phyloP scores from a whole-genome alignment of 2,797 vertebrate species.

The Rhincodon typus region DNA sequence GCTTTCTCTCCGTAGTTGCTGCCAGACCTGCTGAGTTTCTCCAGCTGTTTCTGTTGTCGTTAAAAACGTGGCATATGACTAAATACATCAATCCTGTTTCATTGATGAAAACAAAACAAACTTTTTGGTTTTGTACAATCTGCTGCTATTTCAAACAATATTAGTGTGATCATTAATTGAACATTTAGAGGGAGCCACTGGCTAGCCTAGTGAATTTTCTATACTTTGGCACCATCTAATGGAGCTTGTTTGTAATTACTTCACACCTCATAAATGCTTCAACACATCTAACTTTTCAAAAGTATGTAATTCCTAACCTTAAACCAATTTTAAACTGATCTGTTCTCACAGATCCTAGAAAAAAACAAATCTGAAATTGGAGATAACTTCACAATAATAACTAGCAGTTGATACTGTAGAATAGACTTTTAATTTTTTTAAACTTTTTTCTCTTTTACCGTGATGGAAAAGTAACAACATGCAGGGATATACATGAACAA shows the following conservation, averaged over 20 bases:
- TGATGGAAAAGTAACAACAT: neutral
- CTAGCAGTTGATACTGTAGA: neutral
- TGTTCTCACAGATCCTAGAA: neutral
- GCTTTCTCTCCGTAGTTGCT: too few relatives aligned
- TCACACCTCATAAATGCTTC: neutral
- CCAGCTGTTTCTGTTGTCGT: neutral
- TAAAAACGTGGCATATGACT: neutral
- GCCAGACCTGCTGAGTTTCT: too few relatives aligned
- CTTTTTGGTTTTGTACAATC: neutral
- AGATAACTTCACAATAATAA: neutral
- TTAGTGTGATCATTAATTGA: neutral
- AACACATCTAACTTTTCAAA: neutral
- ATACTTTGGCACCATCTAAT: slow-evolving; percentile 27
- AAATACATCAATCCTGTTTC: neutral
- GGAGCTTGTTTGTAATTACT: slow-evolving; percentile 19
- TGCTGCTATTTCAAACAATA: neutral
- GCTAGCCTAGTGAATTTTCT: neutral
- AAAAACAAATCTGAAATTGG: neutral
- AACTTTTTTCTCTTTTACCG: neutral
- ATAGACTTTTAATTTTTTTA: too few relatives aligned
- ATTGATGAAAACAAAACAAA: neutral
- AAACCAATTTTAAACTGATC: neutral
- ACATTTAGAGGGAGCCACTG: neutral
- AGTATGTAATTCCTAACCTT: neutral
- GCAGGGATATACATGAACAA: too few relatives aligned